Evolutionary conservation across 2,888 invertebrate species (phyloP).

Genomic region (Plebejus melissa): DNA sequence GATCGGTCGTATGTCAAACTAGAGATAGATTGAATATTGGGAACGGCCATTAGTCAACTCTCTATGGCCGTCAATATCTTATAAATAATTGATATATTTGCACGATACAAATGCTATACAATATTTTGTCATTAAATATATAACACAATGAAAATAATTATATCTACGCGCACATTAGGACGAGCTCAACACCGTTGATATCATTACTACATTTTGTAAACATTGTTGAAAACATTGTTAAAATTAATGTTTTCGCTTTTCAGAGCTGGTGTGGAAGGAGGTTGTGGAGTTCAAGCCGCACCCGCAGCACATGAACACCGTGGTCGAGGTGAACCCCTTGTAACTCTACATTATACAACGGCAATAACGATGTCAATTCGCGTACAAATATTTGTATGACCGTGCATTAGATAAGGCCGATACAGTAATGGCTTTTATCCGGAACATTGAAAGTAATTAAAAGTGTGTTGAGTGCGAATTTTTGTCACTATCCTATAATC

Average conservation of each 20-base stretch:
- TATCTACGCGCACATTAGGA: no score
- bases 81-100: no score
- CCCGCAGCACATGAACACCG: conserved; percentile 73
- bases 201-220: no score
- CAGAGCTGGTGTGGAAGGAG: conserved; percentile 90
- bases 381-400: conserved; percentile 16
- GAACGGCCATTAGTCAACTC: no score
- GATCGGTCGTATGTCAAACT: no score
- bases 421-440: background rate
- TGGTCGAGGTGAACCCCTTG: conserved; percentile 66
- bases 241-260: conserved; percentile 44
- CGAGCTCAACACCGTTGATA: no score
- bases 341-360: conserved; percentile 41
- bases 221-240: no score
- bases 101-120: no score
- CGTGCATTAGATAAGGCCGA: conserved; percentile 16
- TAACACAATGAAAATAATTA: no score
- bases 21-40: no score
- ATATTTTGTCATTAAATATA: no score
- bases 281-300: conserved; percentile 88
- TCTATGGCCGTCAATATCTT: no score
- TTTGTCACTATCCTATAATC: background rate
- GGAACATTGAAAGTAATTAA: background rate
- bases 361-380: conserved; percentile 19
- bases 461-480: background rate